A percentile compares a stretch with the other conserved stretches of the same genome.
Conservation (phyloP, 2,113 vertebrate genomes). For the Corynorhinus townsendii region DNA sequence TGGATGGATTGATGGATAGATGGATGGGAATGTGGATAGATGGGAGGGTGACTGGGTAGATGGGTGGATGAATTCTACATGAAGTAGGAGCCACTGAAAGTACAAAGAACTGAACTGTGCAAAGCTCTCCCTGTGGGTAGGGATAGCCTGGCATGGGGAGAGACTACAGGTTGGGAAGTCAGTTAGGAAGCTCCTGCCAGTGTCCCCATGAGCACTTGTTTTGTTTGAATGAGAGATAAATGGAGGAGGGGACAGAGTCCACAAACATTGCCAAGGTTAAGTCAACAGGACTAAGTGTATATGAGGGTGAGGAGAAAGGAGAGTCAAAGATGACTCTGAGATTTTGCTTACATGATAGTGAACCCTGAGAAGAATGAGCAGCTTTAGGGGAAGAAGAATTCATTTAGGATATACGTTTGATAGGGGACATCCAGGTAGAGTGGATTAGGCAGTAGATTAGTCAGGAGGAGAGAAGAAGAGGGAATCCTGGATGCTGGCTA, state of each 20-base stretch:
- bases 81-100: background rate
- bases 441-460: background rate
- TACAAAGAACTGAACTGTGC: background rate
- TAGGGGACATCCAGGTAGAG: background rate
- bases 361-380: background rate
- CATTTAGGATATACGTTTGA: background rate
- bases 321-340: background rate
- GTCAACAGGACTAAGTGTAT: background rate
- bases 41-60: background rate
- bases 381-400: background rate
- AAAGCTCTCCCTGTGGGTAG: background rate
- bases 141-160: background rate
- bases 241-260: conserved; percentile 11
- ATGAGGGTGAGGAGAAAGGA: background rate
- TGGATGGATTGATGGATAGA: background rate
- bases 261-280: conserved; percentile 12
- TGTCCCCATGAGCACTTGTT: background rate
- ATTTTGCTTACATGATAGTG: background rate
- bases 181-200: background rate
- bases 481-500: background rate
- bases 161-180: background rate
- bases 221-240: background rate
- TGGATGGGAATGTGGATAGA: background rate
- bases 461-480: background rate
- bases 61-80: background rate